Base-by-base conservation (phyloP, 2,113 vertebrate genomes). In the Cryptotis parvus region DNA sequence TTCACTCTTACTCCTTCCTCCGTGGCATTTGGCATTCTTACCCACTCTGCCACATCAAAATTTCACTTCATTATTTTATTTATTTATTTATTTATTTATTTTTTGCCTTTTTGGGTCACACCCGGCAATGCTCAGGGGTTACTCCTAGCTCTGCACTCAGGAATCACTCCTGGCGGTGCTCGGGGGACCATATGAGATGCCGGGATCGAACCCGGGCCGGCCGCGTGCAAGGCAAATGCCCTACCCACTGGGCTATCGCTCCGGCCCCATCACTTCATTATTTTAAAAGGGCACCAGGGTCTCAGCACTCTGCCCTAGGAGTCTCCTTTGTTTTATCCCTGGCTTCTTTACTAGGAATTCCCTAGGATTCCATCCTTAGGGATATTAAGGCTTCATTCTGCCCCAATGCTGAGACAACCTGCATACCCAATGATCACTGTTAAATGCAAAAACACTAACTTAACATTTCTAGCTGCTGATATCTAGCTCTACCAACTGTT, bases 381-480 rank as follows among this genome's bases (percentile, higher is more conserved):
- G 26, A 70, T 72, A 63, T 37, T 35, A 77, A 31, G 14, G 63
- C 43, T 87, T 79, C 31, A 43, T 66, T 84, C 39, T 78, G 68
- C 2, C 11, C 87, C 37, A 12, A 87, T 29, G 41, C 8, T 70
- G 45, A 49, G 45, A 49, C 45, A 49, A 49, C 45, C 45, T 49
- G 55, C 41, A 74, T 65, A 90, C 39, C 69, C n/a, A 81, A 0
- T 76, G 49, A 63, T 66, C 27, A 75, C 22, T 55, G 45, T 8
- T 75, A 87, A 92, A 84, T 58, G 18, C 55, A 78, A 72, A 78
- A 69, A 84, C 45, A 49, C 45, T 49, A 49, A 74, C 27, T 37
- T 69, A 18, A 20, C 6, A 87, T 83, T 49, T 92, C n/a, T 58
- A 22, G 45, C 45, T 52, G 20, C 16, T 2, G 6, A 24, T 58